Conservation (phyloP, 2,113 vertebrate genomes). For the Neoarius graeffei region DNA sequence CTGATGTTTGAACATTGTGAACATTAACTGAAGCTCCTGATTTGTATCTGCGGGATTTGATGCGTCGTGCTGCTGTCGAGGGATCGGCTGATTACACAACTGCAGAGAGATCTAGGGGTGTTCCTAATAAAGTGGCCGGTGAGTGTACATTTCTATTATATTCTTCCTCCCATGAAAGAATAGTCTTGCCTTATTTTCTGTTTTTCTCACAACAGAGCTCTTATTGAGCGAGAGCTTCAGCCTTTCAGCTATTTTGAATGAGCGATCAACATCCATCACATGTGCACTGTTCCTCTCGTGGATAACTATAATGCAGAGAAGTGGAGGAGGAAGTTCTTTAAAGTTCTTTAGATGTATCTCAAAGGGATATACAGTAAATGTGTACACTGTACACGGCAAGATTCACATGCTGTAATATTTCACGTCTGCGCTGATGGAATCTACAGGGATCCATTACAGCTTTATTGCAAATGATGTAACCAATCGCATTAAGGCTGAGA, state of each 20-base stretch:
- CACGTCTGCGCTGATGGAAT: neutral
- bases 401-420: neutral
- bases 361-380: neutral
- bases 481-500: conserved; percentile 7
- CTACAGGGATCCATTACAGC: neutral
- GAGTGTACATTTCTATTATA: neutral
- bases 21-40: too few relatives aligned
- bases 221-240: neutral
- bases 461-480: conserved; percentile 25
- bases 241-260: neutral
- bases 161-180: neutral
- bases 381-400: neutral
- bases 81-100: too few relatives aligned
- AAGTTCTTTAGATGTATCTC: neutral
- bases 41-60: too few relatives aligned
- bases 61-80: too few relatives aligned
- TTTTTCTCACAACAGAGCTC: neutral
- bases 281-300: neutral
- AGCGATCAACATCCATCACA: neutral
- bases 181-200: neutral
- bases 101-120: too few relatives aligned
- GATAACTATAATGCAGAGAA: neutral
- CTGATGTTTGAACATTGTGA: too few relatives aligned
- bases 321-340: neutral
- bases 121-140: too few relatives aligned